Evolutionary conservation across 2,888 invertebrate genomes (phyloP), one percentile per base, ranked within the genome.

Genomic region (Ectropis crepuscularia): DNA sequence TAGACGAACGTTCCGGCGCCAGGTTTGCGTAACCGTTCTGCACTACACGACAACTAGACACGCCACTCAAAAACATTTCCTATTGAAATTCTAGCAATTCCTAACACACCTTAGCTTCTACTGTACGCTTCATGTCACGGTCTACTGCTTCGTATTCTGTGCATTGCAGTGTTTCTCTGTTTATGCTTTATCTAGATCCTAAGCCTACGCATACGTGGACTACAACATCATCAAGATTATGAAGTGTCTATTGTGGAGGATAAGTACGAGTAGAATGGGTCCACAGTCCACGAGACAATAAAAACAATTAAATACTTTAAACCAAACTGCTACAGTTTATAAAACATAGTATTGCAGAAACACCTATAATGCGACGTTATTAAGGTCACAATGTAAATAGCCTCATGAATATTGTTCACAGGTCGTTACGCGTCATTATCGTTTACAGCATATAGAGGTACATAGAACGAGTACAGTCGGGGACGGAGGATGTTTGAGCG

Each of bases 391-490:
- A 59, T 46, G 37, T 57, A 61, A 67, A 49, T 60, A 51, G 61
- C 55, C 68, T 70, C 70, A 70, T 69, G 63, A 71, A 70, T 71
- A 73, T 71, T 69, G 54, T 55, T 59, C 53, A 39, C 58, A 63
- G 46, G 59, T 47, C 60, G 53, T 48, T 53, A 60, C 51, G 67
- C 68, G 66, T 67, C 68, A 67, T 57, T 57, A 51, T 62, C 66
- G 63, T 46, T 50, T 61, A 63, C 51, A 65, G 62, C 59, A 70
- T 70, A 61, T 65, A 28, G 16, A 28, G 16, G 16, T 28, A 72
- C 65, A 70, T 67, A 68, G 57, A 67, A 64, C 47, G 59, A 63
- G 60, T 55, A 65, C 69, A 67, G 69, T 57, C 70, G 51, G 63
- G 69, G 57, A 65, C 65, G 66, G 48, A 69, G 64, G 51, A 38